Percentiles rank a stretch among this genome's conserved stretches.
phyloP scores from a whole-genome alignment of 1,140 invertebrate genomes.

The Drosophila melanica region DNA sequence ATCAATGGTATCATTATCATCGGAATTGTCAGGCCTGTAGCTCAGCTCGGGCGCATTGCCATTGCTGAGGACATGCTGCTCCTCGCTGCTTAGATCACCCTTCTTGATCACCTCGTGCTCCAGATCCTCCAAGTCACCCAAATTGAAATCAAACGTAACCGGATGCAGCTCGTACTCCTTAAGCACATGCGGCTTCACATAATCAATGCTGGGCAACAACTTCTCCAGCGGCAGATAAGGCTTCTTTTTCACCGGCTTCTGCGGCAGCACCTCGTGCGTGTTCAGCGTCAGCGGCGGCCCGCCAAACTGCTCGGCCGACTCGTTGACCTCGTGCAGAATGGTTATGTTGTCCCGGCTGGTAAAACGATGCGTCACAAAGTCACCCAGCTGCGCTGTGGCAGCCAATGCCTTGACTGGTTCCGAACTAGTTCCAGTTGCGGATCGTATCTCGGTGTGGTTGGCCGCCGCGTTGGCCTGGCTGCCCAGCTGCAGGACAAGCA shows the following conservation, averaged over 20 bases:
- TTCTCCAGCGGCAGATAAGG: slow-evolving; percentile 73
- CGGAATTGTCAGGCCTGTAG: slow-evolving; percentile 55
- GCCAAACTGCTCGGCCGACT: background rate
- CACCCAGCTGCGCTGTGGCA: slow-evolving; percentile 14
- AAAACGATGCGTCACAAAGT: slow-evolving; percentile 35
- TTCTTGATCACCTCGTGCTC: slow-evolving; percentile 76
- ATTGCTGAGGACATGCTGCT: slow-evolving; percentile 54
- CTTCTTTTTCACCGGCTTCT: slow-evolving; percentile 75
- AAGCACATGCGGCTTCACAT: slow-evolving; percentile 66
- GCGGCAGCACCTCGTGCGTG: slow-evolving; percentile 69
- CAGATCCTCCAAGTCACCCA: slow-evolving; percentile 78
- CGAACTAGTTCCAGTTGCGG: background rate
- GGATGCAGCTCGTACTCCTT: slow-evolving; percentile 78
- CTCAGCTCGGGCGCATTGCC: slow-evolving; percentile 30
- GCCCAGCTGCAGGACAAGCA: background rate
- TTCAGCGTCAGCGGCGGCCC: slow-evolving; percentile 63
- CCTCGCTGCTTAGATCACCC: slow-evolving; percentile 63
- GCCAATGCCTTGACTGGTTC: slow-evolving; percentile 14
- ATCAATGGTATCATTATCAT: slow-evolving; percentile 59
- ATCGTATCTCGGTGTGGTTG: background rate
- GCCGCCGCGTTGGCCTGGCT: background rate
- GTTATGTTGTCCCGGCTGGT: slow-evolving; percentile 65
- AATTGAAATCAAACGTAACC: slow-evolving; percentile 80
- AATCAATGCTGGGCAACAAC: slow-evolving; percentile 57
- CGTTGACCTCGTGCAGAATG: slow-evolving; percentile 70